A percentile compares a stretch with the other conserved stretches of the same genome.
Conservation (phyloP, 2,888 invertebrate genomes). For the Petrolisthes cinctipes region DNA sequence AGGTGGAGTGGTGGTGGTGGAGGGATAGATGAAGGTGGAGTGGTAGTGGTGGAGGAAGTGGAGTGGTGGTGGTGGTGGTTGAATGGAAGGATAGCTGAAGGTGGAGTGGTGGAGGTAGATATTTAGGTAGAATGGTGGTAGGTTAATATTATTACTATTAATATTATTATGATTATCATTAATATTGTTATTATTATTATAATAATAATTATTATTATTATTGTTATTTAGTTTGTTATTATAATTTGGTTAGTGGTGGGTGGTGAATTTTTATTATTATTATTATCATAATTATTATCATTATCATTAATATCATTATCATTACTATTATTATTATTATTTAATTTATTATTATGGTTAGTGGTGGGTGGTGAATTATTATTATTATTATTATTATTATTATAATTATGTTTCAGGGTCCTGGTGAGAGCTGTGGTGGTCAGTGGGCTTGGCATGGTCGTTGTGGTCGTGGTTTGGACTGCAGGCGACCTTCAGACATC, state of each 20-base stretch:
- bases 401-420: conserved; percentile 31
- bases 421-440: conserved; percentile 39
- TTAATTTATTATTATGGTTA: no score
- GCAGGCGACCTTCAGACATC: conserved; percentile 26
- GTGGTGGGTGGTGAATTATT: no score
- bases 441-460: conserved; percentile 57
- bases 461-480: conserved; percentile 38
- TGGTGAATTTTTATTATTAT: no score
- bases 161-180: no score
- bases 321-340: no score
- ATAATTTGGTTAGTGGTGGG: no score
- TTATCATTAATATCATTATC: no score
- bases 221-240: no score
- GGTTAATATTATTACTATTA: not conserved
- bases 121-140: not conserved
- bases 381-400: not conserved
- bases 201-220: no score
- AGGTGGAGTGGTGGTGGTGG: not conserved
- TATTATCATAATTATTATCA: no score
- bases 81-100: not conserved
- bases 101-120: not conserved
- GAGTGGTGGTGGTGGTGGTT: no score
- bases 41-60: not conserved
- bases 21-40: not conserved
- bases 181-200: no score